Conservation (phyloP, 2,888 invertebrate species). For the Boloria euphrosyne region DNA sequence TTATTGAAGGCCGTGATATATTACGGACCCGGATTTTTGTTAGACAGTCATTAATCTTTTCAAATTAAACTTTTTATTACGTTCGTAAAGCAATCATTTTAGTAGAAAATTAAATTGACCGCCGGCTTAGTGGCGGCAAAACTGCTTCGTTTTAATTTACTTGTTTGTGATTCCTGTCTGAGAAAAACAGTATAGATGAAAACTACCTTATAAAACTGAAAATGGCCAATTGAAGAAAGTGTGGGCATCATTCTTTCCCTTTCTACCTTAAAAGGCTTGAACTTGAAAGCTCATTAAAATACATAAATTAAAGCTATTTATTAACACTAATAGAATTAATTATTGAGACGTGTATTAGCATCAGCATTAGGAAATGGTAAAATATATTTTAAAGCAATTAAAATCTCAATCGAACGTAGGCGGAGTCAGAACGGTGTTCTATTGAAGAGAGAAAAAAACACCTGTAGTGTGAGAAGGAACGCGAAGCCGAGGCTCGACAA, state of each 20-base stretch:
- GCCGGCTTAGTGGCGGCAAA: background rate
- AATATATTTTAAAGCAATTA: conserved; percentile 52
- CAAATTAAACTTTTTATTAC: conserved; percentile 42
- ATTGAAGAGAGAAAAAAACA: conserved; percentile 62
- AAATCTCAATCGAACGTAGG: conserved; percentile 62
- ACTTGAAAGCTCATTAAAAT: conserved; percentile 1
- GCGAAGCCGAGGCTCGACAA: conserved; percentile 20
- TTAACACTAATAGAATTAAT: conserved; percentile 19
- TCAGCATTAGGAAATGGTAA: conserved; percentile 29
- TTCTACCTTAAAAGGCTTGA: no score
- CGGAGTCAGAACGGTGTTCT: conserved; percentile 56
- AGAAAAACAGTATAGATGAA: no score
- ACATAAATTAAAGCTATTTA: conserved; percentile 4
- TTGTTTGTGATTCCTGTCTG: no score
- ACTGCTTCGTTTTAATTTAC: background rate
- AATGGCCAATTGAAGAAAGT: no score
- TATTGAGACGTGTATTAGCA: conserved; percentile 26
- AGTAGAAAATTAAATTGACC: background rate
- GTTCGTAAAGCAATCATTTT: conserved; percentile 20
- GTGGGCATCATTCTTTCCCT: no score
- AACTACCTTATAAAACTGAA: no score
- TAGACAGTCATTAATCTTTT: conserved; percentile 44
- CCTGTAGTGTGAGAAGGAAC: conserved; percentile 72
- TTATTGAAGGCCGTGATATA: conserved; percentile 54
- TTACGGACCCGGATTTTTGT: conserved; percentile 45